A percentile compares a stretch with the other conserved stretches of the same genome.
These are phyloP conservation scores for Drosophila prostipennis DNA, from an alignment of 2,888 invertebrate genomes.

Conservation along the genomic window DNA sequence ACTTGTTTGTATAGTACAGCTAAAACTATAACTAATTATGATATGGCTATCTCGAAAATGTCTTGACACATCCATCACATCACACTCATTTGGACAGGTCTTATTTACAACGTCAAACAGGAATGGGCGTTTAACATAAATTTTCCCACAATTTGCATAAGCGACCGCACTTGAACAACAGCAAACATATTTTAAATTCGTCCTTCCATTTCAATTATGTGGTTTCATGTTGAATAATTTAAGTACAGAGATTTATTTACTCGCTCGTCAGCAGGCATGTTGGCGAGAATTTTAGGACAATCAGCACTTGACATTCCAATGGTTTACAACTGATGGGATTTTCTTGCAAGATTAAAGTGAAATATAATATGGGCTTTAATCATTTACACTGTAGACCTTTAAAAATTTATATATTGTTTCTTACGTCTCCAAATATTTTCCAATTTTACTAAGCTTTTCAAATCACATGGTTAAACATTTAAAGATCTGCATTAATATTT, in stretches of 20 bases:
- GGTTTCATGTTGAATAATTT: slow-evolving; percentile 23
- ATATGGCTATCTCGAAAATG: slow-evolving; percentile 10
- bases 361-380: background rate
- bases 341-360: background rate
- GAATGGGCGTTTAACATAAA: slow-evolving; percentile 7
- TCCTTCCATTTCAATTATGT: slow-evolving; percentile 29
- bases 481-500: no score
- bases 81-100: slow-evolving; percentile 11
- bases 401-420: no score
- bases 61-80: slow-evolving; percentile 21
- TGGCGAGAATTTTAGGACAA: background rate
- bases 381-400: background rate
- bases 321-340: background rate
- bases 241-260: slow-evolving; percentile 17
- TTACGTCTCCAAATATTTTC: background rate
- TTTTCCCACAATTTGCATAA: slow-evolving; percentile 31
- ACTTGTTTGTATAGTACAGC: slow-evolving; percentile 50
- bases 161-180: slow-evolving; percentile 27
- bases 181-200: slow-evolving; percentile 4
- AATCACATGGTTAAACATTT: no score
- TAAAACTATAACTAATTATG: slow-evolving; percentile 47
- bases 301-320: background rate
- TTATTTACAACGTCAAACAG: slow-evolving; percentile 21
- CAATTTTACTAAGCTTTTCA: no score
- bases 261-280: background rate